These are phyloP conservation scores for Gobionotothen gibberifrons DNA, from an alignment of 2,797 vertebrate species.

Conservation along the genomic window DNA sequence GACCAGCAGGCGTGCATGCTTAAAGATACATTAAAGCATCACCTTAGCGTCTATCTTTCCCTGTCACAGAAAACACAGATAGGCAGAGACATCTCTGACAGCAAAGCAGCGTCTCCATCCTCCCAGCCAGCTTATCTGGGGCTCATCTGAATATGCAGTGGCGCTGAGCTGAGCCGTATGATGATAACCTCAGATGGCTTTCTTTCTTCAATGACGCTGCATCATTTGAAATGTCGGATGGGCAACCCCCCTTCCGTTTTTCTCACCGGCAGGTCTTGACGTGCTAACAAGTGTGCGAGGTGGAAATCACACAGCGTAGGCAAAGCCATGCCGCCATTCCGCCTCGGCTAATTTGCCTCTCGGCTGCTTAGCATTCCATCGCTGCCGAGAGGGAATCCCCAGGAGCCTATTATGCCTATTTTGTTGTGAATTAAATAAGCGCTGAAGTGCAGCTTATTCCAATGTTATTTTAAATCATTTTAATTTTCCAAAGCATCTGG, in stretches of 20 bases:
- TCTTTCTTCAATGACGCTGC: constrained; percentile 71
- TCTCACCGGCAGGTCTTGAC: constrained; percentile 53
- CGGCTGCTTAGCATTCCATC: constrained; percentile 84
- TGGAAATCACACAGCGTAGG: constrained; percentile 74
- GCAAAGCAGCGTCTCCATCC: constrained; percentile 60
- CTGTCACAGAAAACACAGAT: constrained; percentile 33
- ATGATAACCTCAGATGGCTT: constrained; percentile 77
- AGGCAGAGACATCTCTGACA: constrained; percentile 58
- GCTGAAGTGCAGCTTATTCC: constrained; percentile 81
- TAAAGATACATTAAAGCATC: constrained; percentile 36
- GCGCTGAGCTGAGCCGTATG: constrained; percentile 56
- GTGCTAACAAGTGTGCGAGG: constrained; percentile 72
- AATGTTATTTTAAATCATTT: constrained; percentile 82
- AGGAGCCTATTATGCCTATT: constrained; percentile 87
- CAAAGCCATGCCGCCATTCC: constrained; percentile 73
- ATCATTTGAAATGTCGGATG: constrained; percentile 71
- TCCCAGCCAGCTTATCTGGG: constrained; percentile 53
- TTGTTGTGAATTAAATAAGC: constrained; percentile 87
- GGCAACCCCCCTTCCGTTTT: constrained; percentile 14
- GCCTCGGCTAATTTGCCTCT: constrained; percentile 83
- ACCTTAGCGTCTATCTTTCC: constrained; percentile 20
- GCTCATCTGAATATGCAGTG: constrained; percentile 71
- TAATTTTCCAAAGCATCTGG: constrained; percentile 81
- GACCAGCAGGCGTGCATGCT: constrained; percentile 24
- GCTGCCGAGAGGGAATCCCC: constrained; percentile 82